Conservation (phyloP, 2,797 vertebrate genomes). For the Acestrorhynchus altus region DNA sequence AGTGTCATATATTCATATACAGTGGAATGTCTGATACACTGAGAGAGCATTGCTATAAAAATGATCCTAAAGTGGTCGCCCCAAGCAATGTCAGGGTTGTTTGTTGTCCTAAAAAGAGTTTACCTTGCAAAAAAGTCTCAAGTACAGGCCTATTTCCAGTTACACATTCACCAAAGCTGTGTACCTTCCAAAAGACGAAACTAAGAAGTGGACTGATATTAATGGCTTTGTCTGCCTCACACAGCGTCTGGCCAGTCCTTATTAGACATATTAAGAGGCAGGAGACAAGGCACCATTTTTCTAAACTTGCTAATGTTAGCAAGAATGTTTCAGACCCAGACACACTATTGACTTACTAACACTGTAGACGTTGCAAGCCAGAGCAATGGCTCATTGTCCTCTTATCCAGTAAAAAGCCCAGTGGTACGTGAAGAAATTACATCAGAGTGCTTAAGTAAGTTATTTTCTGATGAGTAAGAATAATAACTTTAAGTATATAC, state of each 20-base stretch:
- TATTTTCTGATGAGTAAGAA: conserved; percentile 33
- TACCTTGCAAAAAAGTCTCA: conserved; percentile 26
- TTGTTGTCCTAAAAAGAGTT: conserved; percentile 29
- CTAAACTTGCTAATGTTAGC: conserved; percentile 53
- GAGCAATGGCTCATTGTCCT: conserved; percentile 49
- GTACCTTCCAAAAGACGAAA: conserved; percentile 25
- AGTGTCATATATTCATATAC: neutral
- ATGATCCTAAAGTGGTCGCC: neutral
- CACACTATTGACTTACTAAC: conserved; percentile 55
- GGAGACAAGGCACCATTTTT: conserved; percentile 43
- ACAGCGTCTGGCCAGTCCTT: conserved; percentile 23
- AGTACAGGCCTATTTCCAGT: conserved; percentile 2
- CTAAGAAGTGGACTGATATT: conserved; percentile 35
- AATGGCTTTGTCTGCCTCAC: conserved; percentile 40
- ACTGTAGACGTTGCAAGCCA: conserved; percentile 45
- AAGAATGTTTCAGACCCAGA: conserved; percentile 42
- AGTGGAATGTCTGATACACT: neutral
- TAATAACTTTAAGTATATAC: conserved; percentile 42
- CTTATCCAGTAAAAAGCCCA: conserved; percentile 51
- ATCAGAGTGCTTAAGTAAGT: conserved; percentile 44
- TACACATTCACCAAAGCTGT: conserved; percentile 19
- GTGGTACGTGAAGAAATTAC: conserved; percentile 45
- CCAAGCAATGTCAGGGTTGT: conserved; percentile 3
- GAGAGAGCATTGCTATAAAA: neutral
- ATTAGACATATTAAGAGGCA: conserved; percentile 44